These are phyloP conservation scores for Eubucco bourcierii DNA, from an alignment of 2,113 vertebrate genomes.

Conservation along the genomic window DNA sequence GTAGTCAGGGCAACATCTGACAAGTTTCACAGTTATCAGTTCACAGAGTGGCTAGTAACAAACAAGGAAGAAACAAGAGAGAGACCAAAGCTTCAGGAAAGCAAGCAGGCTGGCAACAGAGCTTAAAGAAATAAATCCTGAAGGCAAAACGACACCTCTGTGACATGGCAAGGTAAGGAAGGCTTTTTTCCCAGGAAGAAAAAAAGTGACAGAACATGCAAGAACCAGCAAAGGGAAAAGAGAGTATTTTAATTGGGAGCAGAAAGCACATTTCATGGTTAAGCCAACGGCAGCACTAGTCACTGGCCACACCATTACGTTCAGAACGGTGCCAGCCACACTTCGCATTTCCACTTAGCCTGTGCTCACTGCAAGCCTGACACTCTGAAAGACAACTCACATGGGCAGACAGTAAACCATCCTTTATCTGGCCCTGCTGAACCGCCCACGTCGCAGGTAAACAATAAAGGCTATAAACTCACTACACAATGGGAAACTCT, in stretches of 20 bases:
- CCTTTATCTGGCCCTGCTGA: not conserved
- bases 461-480: not conserved
- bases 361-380: not conserved
- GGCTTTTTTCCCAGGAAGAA: not conserved
- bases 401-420: fast-evolving
- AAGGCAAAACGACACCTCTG: not conserved
- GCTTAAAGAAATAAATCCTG: not conserved
- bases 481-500: not conserved
- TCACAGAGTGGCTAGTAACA: not conserved
- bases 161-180: not conserved
- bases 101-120: not conserved
- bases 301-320: fast-evolving
- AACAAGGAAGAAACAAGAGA: not conserved
- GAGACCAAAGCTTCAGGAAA: not conserved
- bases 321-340: not conserved
- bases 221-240: not conserved
- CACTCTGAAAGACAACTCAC: not conserved
- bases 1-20: not conserved
- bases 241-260: not conserved
- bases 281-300: not conserved
- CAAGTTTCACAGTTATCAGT: not conserved
- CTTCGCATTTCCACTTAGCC: not conserved
- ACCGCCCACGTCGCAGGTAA: not conserved
- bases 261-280: not conserved
- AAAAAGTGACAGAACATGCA: not conserved